Evolutionary conservation across 2,797 vertebrate species (phyloP).

Genomic region (Xerus rutilus): DNA sequence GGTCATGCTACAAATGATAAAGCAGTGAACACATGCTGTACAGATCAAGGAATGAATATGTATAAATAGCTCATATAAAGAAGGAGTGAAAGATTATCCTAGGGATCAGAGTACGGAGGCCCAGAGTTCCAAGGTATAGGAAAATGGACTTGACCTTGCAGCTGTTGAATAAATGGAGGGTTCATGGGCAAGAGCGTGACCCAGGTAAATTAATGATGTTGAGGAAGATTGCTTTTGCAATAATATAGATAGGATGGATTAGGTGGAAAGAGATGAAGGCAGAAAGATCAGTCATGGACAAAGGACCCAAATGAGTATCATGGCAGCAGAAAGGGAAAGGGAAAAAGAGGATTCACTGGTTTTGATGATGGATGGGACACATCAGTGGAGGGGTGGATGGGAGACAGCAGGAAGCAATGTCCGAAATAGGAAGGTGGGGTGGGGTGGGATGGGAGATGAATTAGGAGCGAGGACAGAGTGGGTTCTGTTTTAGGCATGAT

Average conservation of each 20-base stretch:
- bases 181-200: not conserved
- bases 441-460: not conserved
- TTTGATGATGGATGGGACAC: not conserved
- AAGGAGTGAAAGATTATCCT: slow-evolving; percentile 26
- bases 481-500: not conserved
- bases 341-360: not conserved
- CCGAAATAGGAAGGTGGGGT: not conserved
- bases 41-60: not conserved
- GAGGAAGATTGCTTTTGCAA: slow-evolving; percentile 17
- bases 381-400: not conserved
- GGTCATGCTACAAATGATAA: not conserved
- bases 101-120: not conserved
- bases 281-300: slow-evolving; percentile 40
- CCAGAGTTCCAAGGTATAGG: slow-evolving; percentile 20
- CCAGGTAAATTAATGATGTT: not conserved
- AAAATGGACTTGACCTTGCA: slow-evolving; percentile 41
- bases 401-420: not conserved
- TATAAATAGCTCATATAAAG: not conserved
- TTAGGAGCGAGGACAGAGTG: not conserved
- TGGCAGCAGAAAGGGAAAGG: not conserved
- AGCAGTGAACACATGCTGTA: not conserved
- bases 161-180: slow-evolving; percentile 32
- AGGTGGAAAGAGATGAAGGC: not conserved
- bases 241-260: not conserved
- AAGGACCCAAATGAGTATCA: not conserved